Evolutionary conservation across 2,888 invertebrate species (phyloP), one percentile per base, ranked within the genome.

Genomic region (Diarsia dahlii): DNA sequence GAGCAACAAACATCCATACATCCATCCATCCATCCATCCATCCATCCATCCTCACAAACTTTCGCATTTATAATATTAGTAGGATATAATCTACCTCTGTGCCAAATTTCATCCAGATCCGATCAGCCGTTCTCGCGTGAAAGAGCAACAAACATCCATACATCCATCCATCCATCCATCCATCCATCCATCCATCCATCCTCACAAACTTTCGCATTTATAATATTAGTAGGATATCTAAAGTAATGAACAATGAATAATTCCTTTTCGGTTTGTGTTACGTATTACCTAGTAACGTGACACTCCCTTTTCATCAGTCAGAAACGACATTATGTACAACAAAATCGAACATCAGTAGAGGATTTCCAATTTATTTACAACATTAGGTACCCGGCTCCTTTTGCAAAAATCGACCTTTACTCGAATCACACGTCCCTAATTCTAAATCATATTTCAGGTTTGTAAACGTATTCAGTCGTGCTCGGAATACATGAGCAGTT

Each of bases 401-500:
- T 28, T 39, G 18, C 34, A 54, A 54, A 62, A 78, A 9, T 39
- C 13, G n/a, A 23, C 46, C 65, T 54, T 65, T 52, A 66, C 34
- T 28, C n/a, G 48, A 45, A 45, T 62, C 45, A 50, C 77, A 66
- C 74, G 54, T 72, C 20, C 66, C n/a, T 74, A 56, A 67, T 80
- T 62, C 23, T 50, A 67, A 63, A 75, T 63, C 50, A 74, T 46
- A 78, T 56, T 46, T 74, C 46, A 62, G 34, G 50, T 74, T 81
- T 67, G 45, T 45, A 56, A 63, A 63, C 54, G 62, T 56, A 67
- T 74, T 66, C 34, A 67, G 20, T 13, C 63, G 56, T 71, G 82
- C 18, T 58, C 63, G 64, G 81, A 69, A 75, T 75, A 76, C 45
- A 63, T 52, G 15, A 46, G 48, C 18, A 10, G 54, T 48, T 18